Evolutionary conservation across 2,113 vertebrate genomes (phyloP), one percentile per base, ranked within the genome.

Genomic region (Excalfactoria chinensis): DNA sequence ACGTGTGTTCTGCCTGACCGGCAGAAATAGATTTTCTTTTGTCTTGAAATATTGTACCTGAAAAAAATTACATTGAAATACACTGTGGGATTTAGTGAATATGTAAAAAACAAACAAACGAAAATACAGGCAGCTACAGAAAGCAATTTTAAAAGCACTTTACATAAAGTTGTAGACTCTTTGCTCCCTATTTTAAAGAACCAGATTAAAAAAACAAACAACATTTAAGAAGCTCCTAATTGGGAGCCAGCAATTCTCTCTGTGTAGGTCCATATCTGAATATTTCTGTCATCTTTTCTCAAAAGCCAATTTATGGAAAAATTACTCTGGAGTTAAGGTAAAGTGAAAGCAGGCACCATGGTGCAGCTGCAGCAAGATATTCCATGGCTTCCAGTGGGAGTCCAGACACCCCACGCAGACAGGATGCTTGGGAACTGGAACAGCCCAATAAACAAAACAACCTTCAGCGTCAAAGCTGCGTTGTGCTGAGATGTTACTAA

Each of bases 381-480:
- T 26, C 23, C 2, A 2, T 0, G 2, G 25, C 40, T 82, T 64
- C 48, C 66, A 67, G 37, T 0, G 2, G 32, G 18, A 71, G 6
- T 4, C 11, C 3, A 8, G 55, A 67, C 6, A 9, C 1, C 9
- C 13, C 2, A 9, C 17, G 48, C 1, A 2, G 14, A 2, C 9
- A 15, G 73, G 19, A 81, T 9, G 2, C n/a, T 35, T 2, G n/a
- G 48, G 30, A 37, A 74, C 4, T 0, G 0, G 34, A 48, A 62
- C 25, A 69, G 4, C 13, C 63, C 3, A 2, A 43, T 5, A 22
- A 16, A 6, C 2, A 59, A 55, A 84, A 6, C 37, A 16, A 11
- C 0, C 1, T 7, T 64, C 13, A 15, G 5, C 34, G 15, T 34
- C 40, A 34, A 18, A 37, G 44, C 26, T 53, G 25, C 13, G 5